phyloP scores from a whole-genome alignment of 2,888 invertebrate species.

The Microplitis manilae region DNA sequence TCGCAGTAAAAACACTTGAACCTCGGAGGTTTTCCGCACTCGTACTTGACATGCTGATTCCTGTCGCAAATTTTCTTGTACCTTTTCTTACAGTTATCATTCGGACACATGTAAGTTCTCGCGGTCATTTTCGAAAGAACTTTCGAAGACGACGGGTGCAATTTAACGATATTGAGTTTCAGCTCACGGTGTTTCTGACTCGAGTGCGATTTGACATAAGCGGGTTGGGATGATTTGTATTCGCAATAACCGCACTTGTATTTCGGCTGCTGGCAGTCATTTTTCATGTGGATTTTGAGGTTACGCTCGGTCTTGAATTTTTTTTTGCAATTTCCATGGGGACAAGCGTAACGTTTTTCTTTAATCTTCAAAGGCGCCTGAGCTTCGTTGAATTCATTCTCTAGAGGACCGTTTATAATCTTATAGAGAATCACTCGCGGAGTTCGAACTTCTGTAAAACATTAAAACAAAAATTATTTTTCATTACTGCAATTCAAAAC shows the following conservation, averaged over 20 bases:
- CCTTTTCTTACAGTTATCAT: neutral
- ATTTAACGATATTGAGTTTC: neutral
- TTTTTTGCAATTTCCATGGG: neutral
- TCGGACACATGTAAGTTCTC: neutral
- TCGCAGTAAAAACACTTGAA: neutral
- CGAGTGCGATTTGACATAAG: neutral
- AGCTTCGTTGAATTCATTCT: no score
- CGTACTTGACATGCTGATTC: neutral
- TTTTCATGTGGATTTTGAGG: neutral
- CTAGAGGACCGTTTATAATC: no score
- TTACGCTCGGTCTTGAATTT: neutral
- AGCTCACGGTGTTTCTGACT: neutral
- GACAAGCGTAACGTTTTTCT: neutral
- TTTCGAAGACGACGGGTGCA: neutral
- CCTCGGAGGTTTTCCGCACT: neutral
- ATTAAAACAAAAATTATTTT: no score
- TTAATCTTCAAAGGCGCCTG: no score
- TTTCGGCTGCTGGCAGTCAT: neutral
- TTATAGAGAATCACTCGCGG: no score
- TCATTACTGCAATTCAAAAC: no score
- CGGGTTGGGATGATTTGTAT: neutral
- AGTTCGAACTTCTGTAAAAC: no score
- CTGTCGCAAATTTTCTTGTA: neutral
- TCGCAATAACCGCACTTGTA: neutral
- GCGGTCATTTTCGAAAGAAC: neutral